A percentile compares a stretch with the other conserved stretches of the same genome.
These are phyloP conservation scores for Gymnocephalus cernua DNA, from an alignment of 2,113 vertebrate genomes.

Conservation along the genomic window DNA sequence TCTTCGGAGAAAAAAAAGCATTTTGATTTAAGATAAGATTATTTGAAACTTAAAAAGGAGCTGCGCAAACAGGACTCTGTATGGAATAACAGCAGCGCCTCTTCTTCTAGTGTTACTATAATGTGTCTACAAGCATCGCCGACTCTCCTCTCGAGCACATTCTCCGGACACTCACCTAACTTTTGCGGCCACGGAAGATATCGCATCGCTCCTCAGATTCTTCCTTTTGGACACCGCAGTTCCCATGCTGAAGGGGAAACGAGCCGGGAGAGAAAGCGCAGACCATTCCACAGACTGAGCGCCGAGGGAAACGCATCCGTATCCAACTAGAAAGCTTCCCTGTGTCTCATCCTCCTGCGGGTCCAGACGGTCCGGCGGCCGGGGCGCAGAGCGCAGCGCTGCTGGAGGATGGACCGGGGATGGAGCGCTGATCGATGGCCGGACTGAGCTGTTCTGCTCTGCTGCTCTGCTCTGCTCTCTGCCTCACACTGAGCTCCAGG, in stretches of 20 bases:
- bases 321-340: no score
- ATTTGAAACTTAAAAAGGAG: no score
- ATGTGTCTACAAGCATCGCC: no score
- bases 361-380: neutral
- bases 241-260: conserved; percentile 90
- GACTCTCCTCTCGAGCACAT: no score
- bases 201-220: conserved; percentile 92
- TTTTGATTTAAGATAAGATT: no score
- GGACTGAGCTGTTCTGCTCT: conserved; percentile 25
- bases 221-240: conserved; percentile 94
- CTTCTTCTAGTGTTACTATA: no score
- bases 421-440: neutral
- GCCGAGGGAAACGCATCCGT: neutral
- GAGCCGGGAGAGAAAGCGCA: conserved; percentile 56
- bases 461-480: conserved; percentile 36
- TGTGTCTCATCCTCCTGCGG: no score
- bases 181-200: conserved; percentile 95
- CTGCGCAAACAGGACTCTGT: no score
- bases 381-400: neutral
- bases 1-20: no score
- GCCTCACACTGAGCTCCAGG: conserved; percentile 49
- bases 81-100: no score
- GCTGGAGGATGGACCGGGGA: neutral
- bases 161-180: conserved; percentile 88
- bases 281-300: conserved; percentile 77